Percentiles rank a stretch among this genome's conserved stretches.
Evolutionary conservation across 1,140 invertebrate species (phyloP).

Genomic region (Heliothis subflexa): DNA sequence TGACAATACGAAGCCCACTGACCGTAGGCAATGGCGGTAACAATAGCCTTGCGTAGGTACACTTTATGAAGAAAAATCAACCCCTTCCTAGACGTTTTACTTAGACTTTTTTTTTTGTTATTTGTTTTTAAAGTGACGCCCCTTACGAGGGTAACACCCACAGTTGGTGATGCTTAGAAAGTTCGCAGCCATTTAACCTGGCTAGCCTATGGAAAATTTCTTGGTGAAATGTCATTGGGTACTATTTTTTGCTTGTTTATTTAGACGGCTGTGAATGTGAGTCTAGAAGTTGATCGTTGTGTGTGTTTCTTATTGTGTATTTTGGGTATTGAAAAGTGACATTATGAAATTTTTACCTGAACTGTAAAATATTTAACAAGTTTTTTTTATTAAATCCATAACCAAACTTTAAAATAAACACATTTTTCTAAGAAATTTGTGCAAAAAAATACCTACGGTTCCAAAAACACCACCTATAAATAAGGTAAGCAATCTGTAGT

Average conservation of each 20-base stretch:
- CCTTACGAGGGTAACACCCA: background rate
- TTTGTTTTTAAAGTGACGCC: slow-evolving; percentile 5
- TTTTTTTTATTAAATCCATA: background rate
- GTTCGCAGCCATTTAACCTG: no score
- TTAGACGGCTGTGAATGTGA: no score
- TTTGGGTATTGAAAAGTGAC: background rate
- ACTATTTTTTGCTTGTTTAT: no score
- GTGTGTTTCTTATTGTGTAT: background rate
- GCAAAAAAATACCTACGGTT: background rate
- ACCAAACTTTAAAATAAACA: background rate
- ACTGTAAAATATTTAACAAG: background rate
- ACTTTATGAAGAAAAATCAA: background rate
- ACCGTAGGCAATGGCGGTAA: background rate
- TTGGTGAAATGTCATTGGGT: no score
- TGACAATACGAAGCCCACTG: background rate
- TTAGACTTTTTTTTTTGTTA: no score
- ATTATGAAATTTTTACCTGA: background rate
- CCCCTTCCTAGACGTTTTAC: no score
- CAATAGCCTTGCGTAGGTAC: background rate
- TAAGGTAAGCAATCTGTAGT: slow-evolving; percentile 57
- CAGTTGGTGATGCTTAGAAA: background rate
- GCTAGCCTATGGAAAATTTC: no score
- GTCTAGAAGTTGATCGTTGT: no score
- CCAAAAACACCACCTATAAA: slow-evolving; percentile 23
- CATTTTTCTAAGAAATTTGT: background rate